A percentile compares a stretch with the other conserved stretches of the same genome.
Conservation (phyloP, 2,888 invertebrate species). For the Ichneumon xanthorius region DNA sequence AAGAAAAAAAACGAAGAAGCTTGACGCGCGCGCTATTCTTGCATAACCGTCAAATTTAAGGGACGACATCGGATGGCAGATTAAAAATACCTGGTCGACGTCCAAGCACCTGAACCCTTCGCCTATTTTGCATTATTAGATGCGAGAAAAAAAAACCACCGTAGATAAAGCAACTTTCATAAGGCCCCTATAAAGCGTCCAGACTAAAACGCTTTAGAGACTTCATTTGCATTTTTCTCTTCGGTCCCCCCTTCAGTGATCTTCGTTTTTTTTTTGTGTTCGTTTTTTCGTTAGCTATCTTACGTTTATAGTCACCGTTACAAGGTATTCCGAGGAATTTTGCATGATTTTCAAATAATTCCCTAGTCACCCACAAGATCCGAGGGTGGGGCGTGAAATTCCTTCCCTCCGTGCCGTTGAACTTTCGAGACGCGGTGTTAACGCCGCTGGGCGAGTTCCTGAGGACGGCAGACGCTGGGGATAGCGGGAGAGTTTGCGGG, state of each 20-base stretch:
- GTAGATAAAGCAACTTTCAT: constrained; percentile 39
- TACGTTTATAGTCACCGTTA: constrained; percentile 27
- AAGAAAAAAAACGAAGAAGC: constrained; percentile 7
- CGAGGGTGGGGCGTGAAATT: constrained; percentile 13
- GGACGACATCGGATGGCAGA: constrained; percentile 16
- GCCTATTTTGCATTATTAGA: constrained; percentile 14
- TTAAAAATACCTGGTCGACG: constrained; percentile 43
- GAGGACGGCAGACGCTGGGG: constrained; percentile 42
- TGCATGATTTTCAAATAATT: constrained; percentile 57
- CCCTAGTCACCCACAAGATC: constrained; percentile 32
- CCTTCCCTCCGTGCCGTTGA: constrained; percentile 17
- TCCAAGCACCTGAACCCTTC: constrained; percentile 6
- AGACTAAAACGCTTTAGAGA: constrained; percentile 20
- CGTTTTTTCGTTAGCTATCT: not conserved
- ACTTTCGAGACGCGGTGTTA: constrained; percentile 56
- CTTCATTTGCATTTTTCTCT: constrained; percentile 47
- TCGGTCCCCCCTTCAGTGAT: not conserved
- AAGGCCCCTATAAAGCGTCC: constrained; percentile 12
- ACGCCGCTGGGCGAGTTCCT: constrained; percentile 39
- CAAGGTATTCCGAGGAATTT: constrained; percentile 37
- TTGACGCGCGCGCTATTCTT: constrained; percentile 16
- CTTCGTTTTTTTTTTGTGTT: not conserved
- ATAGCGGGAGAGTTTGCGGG: constrained; percentile 20
- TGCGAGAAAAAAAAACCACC: constrained; percentile 6
- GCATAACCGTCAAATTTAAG: constrained; percentile 29